Evolutionary conservation across 1,140 invertebrate genomes (phyloP), one percentile per base, ranked within the genome.

Genomic region (Drosophila nasuta): DNA sequence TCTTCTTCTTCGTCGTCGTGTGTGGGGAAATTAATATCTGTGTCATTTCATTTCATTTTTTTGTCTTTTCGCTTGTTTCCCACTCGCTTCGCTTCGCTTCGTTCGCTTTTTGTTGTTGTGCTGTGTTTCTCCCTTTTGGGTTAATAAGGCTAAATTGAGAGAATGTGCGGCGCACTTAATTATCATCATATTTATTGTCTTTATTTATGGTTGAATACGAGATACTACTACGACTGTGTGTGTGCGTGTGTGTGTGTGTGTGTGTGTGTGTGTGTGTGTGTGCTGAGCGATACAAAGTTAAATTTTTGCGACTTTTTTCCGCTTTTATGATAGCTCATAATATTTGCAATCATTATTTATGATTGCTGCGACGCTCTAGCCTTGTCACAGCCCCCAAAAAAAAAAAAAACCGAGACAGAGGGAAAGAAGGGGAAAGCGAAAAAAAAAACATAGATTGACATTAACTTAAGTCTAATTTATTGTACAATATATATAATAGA

Each of bases 131-230:
- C 43, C 54, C 56, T 88, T 89, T 83, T 88, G 75, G 81, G 85
- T 88, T 88, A 89, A 88, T 88, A 88, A 88, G 85, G 77, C 80
- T 80, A 88, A 89, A 89, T 83, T 88, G 85, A 89, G 85, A 85
- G 76, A 85, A 89, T 88, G 85, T 88, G 85, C 78, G 81, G 85
- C 83, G 77, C 81, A 88, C 83, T 88, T 88, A 88, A 88, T 88
- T 88, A 88, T 89, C 85, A 89, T 88, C 85, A 88, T 88, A 88
- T 88, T 89, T 88, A 89, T 89, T 77, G 75, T 68, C 63, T 74
- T 74, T 77, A 77, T 77, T 77, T 77, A 77, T 77, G 70, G 51
- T 43, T 57, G 35, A 51, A 72, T 25, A 59, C 68, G 30, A 48
- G 20, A 25, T 25, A 25, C 20, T 25, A 25, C 20, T 13, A 54